Evolutionary conservation across 2,888 invertebrate genomes (phyloP).

Genomic region (Macropis europaea): DNA sequence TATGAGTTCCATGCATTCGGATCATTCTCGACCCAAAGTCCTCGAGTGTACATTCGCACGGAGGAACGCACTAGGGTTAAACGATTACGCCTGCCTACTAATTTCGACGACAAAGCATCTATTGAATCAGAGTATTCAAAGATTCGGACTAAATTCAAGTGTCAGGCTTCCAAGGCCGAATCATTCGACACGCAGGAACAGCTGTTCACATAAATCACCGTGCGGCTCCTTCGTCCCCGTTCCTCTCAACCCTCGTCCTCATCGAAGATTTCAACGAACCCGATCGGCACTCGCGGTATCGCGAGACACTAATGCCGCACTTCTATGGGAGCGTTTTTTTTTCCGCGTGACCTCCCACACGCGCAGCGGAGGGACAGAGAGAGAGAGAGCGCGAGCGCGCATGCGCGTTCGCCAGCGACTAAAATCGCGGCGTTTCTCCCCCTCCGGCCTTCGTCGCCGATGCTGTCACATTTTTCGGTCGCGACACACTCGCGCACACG

Average conservation of each 20-base stretch:
- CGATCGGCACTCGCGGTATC: constrained; percentile 24
- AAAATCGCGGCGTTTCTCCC: constrained; percentile 41
- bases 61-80: no score
- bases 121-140: no score
- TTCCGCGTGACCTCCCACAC: constrained; percentile 40
- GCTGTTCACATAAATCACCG: constrained; percentile 33
- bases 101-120: no score
- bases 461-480: constrained; percentile 53
- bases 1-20: no score
- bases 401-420: constrained; percentile 21
- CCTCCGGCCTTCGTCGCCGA: constrained; percentile 22
- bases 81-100: no score
- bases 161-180: no score
- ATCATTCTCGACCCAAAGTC: no score
- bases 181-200: constrained; percentile 13
- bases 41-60: no score
- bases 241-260: constrained; percentile 4
- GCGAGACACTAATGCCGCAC: constrained; percentile 30
- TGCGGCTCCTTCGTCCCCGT: background rate
- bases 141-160: no score
- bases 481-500: constrained; percentile 9
- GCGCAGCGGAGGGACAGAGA: background rate
- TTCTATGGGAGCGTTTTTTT: constrained; percentile 27
- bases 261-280: background rate
- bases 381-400: constrained; percentile 29